Conservation (phyloP, 2,113 vertebrate genomes). For the Chelonoidis abingdonii region DNA sequence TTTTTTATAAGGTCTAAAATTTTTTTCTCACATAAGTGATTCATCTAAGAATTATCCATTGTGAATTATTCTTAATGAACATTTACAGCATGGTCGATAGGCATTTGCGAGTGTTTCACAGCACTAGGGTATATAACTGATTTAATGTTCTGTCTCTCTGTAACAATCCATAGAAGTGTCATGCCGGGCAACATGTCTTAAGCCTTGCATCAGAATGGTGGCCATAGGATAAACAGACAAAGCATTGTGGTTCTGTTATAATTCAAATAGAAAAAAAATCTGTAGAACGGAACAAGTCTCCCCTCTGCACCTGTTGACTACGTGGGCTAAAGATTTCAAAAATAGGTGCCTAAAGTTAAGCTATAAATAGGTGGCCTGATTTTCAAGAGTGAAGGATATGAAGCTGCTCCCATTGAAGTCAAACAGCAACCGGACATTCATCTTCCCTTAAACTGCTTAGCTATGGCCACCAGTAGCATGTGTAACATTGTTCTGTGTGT, state of each 20-base stretch:
- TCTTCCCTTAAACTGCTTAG: neutral
- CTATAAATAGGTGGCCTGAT: neutral
- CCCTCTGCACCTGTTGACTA: neutral
- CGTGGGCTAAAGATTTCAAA: constrained; percentile 3
- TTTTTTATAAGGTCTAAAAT: neutral
- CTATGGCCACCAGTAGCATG: neutral
- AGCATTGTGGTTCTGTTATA: neutral
- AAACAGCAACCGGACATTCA: neutral
- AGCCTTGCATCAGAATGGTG: neutral
- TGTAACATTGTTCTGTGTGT: neutral
- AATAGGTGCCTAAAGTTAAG: neutral
- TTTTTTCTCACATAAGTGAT: neutral
- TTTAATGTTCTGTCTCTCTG: neutral
- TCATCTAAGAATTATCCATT: neutral
- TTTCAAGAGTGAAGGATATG: constrained; percentile 4
- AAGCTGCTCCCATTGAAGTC: neutral
- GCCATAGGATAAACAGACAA: neutral
- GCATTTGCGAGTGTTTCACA: neutral
- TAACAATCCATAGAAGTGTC: neutral
- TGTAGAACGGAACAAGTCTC: neutral
- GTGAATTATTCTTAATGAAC: constrained; percentile 8
- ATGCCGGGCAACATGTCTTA: neutral
- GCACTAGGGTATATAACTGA: neutral
- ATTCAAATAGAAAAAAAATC: neutral
- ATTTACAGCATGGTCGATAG: neutral